Conservation (phyloP, 2,797 vertebrate species). For the Tympanoctomys barrerae region DNA sequence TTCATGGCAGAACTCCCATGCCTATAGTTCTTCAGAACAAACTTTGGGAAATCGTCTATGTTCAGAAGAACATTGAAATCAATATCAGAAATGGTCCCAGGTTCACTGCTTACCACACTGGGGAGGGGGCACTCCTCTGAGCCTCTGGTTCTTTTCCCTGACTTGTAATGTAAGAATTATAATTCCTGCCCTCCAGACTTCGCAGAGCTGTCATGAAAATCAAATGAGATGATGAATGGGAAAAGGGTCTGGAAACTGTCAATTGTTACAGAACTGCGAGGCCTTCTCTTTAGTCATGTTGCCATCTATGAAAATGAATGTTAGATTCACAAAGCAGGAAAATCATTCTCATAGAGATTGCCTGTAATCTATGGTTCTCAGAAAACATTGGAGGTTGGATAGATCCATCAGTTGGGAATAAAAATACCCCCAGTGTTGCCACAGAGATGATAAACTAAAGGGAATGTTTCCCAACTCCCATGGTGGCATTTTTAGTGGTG, state of each 20-base stretch:
- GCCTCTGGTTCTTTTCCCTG: constrained; percentile 30
- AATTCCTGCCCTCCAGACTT: constrained; percentile 68
- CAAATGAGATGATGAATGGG: constrained; percentile 75
- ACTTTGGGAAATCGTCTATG: constrained; percentile 36
- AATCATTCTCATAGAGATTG: constrained; percentile 68
- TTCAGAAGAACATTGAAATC: constrained; percentile 35
- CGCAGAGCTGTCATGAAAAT: constrained; percentile 70
- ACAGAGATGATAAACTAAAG: constrained; percentile 64
- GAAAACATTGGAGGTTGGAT: constrained; percentile 57
- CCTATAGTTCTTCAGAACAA: background rate
- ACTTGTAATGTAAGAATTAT: constrained; percentile 67
- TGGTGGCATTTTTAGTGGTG: constrained; percentile 49
- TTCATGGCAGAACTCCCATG: background rate
- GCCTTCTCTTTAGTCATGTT: constrained; percentile 76
- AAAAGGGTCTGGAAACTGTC: constrained; percentile 73
- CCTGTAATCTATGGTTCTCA: constrained; percentile 44
- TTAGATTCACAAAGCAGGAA: constrained; percentile 71
- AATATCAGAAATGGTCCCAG: constrained; percentile 29
- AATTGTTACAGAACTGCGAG: constrained; percentile 73
- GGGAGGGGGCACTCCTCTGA: constrained; percentile 29
- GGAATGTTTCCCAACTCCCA: constrained; percentile 55
- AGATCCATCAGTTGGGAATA: constrained; percentile 72
- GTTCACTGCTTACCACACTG: background rate
- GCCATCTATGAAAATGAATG: constrained; percentile 78
- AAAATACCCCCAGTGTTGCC: constrained; percentile 63